A percentile compares a stretch with the other conserved stretches of the same genome.
Evolutionary conservation across 2,888 invertebrate species (phyloP).

Genomic region (Hydraecia micacea): DNA sequence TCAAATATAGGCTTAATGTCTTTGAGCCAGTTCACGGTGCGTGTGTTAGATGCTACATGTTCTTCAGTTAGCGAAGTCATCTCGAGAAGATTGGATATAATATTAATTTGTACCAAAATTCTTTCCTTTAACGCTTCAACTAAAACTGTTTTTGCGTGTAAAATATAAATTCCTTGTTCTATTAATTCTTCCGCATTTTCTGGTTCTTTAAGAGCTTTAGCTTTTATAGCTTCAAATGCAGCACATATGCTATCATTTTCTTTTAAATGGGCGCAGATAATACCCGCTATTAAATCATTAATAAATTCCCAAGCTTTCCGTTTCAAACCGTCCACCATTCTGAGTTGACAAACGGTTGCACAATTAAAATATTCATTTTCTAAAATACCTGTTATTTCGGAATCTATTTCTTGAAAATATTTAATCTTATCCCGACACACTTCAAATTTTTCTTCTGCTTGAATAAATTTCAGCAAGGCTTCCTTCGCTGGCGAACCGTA

Average conservation of each 20-base stretch:
- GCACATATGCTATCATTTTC: constrained; percentile 93
- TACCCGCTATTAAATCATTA: constrained; percentile 91
- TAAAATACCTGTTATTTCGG: constrained; percentile 91
- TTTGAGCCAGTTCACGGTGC: constrained; percentile 95
- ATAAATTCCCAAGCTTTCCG: constrained; percentile 90
- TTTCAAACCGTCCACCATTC: constrained; percentile 91
- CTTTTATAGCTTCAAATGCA: constrained; percentile 93
- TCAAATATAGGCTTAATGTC: constrained; percentile 95
- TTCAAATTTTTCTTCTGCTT: constrained; percentile 89
- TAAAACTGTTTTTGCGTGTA: constrained; percentile 93
- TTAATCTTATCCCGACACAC: constrained; percentile 91
- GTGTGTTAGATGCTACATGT: constrained; percentile 95
- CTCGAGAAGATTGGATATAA: constrained; percentile 93
- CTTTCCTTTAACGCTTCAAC: constrained; percentile 92
- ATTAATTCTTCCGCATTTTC: constrained; percentile 95
- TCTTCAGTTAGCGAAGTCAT: constrained; percentile 93
- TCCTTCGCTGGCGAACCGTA: constrained; percentile 88
- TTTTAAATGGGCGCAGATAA: constrained; percentile 91
- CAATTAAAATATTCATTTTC: constrained; percentile 93
- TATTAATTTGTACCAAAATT: constrained; percentile 92
- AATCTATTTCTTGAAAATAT: constrained; percentile 91
- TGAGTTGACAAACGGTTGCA: constrained; percentile 91
- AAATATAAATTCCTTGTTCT: constrained; percentile 95
- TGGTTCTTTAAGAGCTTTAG: constrained; percentile 93
- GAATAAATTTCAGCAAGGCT: constrained; percentile 86